Conservation (phyloP, 2,113 vertebrate genomes). For the Xerus inauris region DNA sequence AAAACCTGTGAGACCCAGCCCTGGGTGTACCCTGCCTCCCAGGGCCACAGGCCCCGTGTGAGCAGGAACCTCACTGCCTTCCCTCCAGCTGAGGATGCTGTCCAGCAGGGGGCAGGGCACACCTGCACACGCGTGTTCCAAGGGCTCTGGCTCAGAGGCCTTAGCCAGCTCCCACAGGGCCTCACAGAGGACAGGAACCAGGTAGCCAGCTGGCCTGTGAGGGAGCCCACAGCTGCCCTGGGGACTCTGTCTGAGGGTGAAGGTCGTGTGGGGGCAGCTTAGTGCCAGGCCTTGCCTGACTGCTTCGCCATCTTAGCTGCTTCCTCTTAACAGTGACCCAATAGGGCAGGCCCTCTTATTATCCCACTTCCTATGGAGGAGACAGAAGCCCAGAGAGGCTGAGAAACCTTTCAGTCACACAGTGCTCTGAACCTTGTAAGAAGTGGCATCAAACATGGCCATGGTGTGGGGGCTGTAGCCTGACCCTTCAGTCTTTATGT, state of each 20-base stretch:
- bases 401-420: background rate
- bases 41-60: background rate
- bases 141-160: background rate
- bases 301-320: background rate
- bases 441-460: background rate
- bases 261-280: background rate
- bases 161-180: background rate
- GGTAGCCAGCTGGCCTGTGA: background rate
- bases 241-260: background rate
- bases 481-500: background rate
- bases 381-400: no score
- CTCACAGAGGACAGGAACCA: background rate
- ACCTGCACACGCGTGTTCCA: background rate
- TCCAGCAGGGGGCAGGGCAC: background rate
- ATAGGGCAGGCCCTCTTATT: no score
- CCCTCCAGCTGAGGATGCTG: background rate
- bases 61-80: rapidly evolving
- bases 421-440: background rate
- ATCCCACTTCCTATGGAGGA: no score
- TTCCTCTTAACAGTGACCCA: background rate
- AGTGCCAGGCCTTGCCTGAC: background rate
- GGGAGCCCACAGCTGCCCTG: no score
- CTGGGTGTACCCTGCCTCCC: background rate
- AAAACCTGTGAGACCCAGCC: background rate
- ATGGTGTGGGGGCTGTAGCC: background rate